Evolutionary conservation across 2,888 invertebrate genomes (phyloP).

Genomic region (Anthoptus insignis): DNA sequence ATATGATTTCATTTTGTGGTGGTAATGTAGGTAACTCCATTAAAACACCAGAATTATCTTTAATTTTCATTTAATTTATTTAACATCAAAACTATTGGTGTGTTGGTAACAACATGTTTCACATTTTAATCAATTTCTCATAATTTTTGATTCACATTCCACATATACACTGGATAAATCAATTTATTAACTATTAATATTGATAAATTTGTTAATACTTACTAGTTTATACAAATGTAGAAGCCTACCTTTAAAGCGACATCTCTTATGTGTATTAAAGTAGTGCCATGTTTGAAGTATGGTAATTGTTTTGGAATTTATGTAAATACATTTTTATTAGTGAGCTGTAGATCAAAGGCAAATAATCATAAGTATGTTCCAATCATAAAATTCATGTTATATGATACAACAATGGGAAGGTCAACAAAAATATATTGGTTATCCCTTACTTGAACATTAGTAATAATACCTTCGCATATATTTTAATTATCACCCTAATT

Average conservation of each 20-base stretch:
- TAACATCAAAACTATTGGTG: constrained; percentile 18
- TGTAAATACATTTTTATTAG: neutral
- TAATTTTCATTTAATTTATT: constrained; percentile 7
- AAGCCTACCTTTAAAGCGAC: constrained; percentile 8
- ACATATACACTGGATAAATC: neutral
- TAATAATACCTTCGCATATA: no score
- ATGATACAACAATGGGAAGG: no score
- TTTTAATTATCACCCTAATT: no score
- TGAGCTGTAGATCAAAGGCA: neutral
- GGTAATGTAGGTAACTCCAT: neutral
- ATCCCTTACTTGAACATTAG: no score
- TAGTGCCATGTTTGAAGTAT: constrained; percentile 3
- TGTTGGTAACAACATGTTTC: constrained; percentile 16
- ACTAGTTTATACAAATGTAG: constrained; percentile 9
- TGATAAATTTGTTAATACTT: neutral
- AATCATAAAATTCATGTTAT: no score
- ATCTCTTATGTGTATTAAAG: neutral
- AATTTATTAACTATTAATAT: neutral
- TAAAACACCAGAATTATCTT: neutral
- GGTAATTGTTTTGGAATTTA: neutral
- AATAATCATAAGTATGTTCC: neutral
- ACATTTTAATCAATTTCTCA: constrained; percentile 10
- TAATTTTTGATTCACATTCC: neutral
- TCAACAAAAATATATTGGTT: no score
- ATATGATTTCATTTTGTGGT: no score